Conservation (phyloP, 2,797 vertebrate species). For the Neoniphon sammara region DNA sequence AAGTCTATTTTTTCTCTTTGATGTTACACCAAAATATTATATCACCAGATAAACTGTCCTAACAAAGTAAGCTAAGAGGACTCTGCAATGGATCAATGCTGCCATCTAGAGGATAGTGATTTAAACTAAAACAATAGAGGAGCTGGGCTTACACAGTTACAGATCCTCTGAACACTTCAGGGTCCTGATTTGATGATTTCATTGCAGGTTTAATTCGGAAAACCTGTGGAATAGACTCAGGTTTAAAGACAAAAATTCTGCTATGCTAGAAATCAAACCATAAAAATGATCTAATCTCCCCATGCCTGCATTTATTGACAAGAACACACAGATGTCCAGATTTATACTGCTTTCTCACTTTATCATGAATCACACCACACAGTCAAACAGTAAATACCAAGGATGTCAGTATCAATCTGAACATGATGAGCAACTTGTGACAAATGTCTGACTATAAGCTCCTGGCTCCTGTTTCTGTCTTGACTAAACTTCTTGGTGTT, state of each 20-base stretch:
- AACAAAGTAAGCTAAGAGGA: too few species aligned
- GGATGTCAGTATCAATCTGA: conserved; percentile 31
- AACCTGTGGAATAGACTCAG: not conserved
- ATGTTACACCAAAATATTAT: conserved; percentile 5
- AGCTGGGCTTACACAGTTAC: not conserved
- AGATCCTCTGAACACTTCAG: not conserved
- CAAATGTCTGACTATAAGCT: conserved; percentile 57
- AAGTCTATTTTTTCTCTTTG: not conserved
- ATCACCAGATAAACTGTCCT: not conserved
- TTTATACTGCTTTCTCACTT: not conserved
- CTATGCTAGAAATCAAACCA: not conserved
- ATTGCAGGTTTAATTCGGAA: not conserved
- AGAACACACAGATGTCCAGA: conserved; percentile 4
- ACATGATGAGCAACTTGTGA: conserved; percentile 46
- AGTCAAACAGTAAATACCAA: conserved; percentile 3
- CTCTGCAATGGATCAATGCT: conserved; percentile 39
- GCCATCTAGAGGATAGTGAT: conserved; percentile 57
- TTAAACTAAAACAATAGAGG: not conserved
- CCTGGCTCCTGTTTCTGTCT: conserved; percentile 10
- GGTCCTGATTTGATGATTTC: not conserved
- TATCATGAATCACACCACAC: conserved; percentile 13
- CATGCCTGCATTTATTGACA: not conserved
- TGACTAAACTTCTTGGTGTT: not conserved
- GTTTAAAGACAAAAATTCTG: not conserved
- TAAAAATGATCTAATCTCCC: not conserved